A percentile compares a stretch with the other conserved stretches of the same genome.
Evolutionary conservation across 1,140 invertebrate genomes (phyloP).

Genomic region (Matsumurasca onukii): DNA sequence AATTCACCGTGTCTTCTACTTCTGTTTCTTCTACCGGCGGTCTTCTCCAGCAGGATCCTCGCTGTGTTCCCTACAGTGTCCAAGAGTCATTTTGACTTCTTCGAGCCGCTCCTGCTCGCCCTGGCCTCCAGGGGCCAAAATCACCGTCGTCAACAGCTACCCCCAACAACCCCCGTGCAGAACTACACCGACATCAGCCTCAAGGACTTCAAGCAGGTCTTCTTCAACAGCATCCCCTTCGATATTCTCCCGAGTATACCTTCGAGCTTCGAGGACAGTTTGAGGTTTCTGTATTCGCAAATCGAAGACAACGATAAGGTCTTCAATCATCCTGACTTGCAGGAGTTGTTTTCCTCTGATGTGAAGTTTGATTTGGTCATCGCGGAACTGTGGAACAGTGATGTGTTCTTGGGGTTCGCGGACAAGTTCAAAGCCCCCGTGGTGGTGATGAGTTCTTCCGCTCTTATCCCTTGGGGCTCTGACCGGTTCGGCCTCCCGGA

Average conservation of each 20-base stretch:
- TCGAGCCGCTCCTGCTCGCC: constrained; percentile 43
- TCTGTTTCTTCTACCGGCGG: neutral
- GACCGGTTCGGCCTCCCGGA: constrained; percentile 43
- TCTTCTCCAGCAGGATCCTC: constrained; percentile 42
- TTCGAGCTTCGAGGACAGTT: neutral
- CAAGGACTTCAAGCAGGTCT: constrained; percentile 28
- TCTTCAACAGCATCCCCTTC: constrained; percentile 50
- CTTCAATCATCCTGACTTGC: constrained; percentile 3
- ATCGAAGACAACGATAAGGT: neutral
- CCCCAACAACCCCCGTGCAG: constrained; percentile 39
- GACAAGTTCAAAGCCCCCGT: constrained; percentile 51
- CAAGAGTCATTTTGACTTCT: constrained; percentile 47
- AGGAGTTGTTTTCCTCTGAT: constrained; percentile 24
- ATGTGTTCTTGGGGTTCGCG: constrained; percentile 41
- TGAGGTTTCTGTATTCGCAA: neutral
- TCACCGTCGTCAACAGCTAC: constrained; percentile 43
- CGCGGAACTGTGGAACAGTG: constrained; percentile 37
- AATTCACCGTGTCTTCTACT: too few species aligned
- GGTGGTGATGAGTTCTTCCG: constrained; percentile 56
- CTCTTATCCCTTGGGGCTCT: constrained; percentile 60
- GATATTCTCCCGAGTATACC: constrained; percentile 21
- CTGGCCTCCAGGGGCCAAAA: constrained; percentile 46
- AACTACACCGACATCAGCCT: constrained; percentile 38
- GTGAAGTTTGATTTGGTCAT: constrained; percentile 39
- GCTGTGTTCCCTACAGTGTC: constrained; percentile 41